Evolutionary conservation across 2,888 invertebrate species (phyloP).

Genomic region (Leptopilina syphax): DNA sequence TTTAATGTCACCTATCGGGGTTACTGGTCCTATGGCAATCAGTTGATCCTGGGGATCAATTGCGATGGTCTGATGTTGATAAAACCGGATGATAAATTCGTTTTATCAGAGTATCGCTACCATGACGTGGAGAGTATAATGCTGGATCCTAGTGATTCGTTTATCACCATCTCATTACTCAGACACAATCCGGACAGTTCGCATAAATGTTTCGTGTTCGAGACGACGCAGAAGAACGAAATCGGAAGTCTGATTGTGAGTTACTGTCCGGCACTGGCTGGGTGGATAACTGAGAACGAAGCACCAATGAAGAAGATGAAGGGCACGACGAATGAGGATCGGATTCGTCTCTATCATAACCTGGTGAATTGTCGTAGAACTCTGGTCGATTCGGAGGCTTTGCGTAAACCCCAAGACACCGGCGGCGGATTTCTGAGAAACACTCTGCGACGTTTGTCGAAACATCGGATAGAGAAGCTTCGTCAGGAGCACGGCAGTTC

Average conservation of each 20-base stretch:
- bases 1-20: constrained; percentile 95
- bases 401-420: constrained; percentile 90
- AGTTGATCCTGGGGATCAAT: constrained; percentile 88
- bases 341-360: constrained; percentile 91
- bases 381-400: constrained; percentile 88
- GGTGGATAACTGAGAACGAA: constrained; percentile 88
- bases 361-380: constrained; percentile 89
- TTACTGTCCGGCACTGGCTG: constrained; percentile 91
- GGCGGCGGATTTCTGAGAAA: constrained; percentile 92
- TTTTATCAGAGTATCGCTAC: constrained; percentile 93
- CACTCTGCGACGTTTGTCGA: constrained; percentile 90
- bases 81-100: constrained; percentile 93
- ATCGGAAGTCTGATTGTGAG: constrained; percentile 95
- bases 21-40: constrained; percentile 92
- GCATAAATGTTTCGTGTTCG: constrained; percentile 94
- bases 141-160: constrained; percentile 94
- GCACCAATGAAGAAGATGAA: constrained; percentile 81
- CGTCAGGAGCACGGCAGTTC: constrained; percentile 78
- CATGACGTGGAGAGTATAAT: constrained; percentile 93
- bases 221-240: constrained; percentile 92
- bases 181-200: constrained; percentile 83
- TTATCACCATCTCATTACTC: constrained; percentile 92
- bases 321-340: constrained; percentile 91
- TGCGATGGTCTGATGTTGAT: constrained; percentile 94
- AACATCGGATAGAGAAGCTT: constrained; percentile 89